Percentiles rank a stretch among this genome's conserved stretches.
Conservation (phyloP, 2,888 invertebrate genomes). For the Gymnoscelis rufifasciata region DNA sequence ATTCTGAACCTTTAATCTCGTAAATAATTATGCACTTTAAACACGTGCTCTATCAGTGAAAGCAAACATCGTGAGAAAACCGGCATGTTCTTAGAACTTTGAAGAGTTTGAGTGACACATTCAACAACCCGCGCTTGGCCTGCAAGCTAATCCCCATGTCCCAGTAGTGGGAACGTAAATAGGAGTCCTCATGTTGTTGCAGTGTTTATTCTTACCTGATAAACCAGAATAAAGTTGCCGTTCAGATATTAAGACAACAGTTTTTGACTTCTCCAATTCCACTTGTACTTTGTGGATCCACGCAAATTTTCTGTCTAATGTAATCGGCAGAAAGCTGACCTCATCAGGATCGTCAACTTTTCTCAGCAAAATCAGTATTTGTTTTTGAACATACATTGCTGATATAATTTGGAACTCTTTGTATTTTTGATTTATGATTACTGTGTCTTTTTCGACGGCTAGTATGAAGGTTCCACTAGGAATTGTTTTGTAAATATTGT, state of each 20-base stretch:
- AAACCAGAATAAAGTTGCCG: slow-evolving; percentile 46
- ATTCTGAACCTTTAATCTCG: too few relatives aligned
- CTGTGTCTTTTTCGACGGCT: slow-evolving; percentile 37
- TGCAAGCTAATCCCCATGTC: too few relatives aligned
- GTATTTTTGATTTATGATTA: slow-evolving; percentile 33
- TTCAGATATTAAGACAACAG: slow-evolving; percentile 46
- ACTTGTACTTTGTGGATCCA: slow-evolving; percentile 43
- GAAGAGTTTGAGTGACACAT: too few relatives aligned
- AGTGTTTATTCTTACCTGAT: slow-evolving; percentile 34
- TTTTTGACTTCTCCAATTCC: slow-evolving; percentile 41
- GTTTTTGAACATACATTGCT: slow-evolving; percentile 41
- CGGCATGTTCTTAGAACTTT: too few relatives aligned
- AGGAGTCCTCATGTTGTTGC: too few relatives aligned
- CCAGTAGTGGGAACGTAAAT: too few relatives aligned
- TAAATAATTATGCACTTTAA: too few relatives aligned
- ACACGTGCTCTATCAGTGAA: too few relatives aligned
- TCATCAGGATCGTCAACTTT: slow-evolving; percentile 27
- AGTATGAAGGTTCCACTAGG: slow-evolving; percentile 41
- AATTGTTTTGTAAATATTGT: slow-evolving; percentile 30
- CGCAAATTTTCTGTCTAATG: slow-evolving; percentile 41
- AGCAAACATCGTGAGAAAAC: too few relatives aligned
- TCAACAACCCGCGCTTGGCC: too few relatives aligned
- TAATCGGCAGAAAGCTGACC: slow-evolving; percentile 36
- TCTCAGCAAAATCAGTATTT: slow-evolving; percentile 41
- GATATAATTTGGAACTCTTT: slow-evolving; percentile 40